Percentiles rank a stretch among this genome's conserved stretches.
phyloP scores from a whole-genome alignment of 2,888 invertebrate genomes.

The Piscicola geometra region DNA sequence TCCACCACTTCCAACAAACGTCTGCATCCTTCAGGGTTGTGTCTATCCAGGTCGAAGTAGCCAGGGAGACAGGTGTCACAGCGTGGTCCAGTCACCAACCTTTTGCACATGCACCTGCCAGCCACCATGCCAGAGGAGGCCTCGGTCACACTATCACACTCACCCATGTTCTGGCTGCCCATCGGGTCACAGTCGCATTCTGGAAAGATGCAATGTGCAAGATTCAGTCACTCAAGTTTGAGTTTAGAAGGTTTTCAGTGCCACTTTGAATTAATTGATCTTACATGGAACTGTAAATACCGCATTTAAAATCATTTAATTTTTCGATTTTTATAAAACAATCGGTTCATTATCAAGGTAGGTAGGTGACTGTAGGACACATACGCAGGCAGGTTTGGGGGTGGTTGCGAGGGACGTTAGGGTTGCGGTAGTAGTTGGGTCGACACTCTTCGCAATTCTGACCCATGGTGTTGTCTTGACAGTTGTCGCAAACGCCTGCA shows the following conservation, averaged over 20 bases:
- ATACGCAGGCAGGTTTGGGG: constrained; percentile 70
- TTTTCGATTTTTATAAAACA: too few species aligned
- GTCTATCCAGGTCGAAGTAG: constrained; percentile 69
- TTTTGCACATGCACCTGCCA: constrained; percentile 75
- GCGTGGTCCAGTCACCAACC: constrained; percentile 80
- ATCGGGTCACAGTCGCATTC: constrained; percentile 52
- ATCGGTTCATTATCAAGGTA: too few species aligned
- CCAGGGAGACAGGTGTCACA: constrained; percentile 94
- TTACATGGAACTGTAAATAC: too few species aligned
- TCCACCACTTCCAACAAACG: constrained; percentile 34
- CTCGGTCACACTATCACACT: constrained; percentile 88
- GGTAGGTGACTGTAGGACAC: too few species aligned
- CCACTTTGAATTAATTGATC: too few species aligned
- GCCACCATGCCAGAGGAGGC: constrained; percentile 58
- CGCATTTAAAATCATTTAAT: too few species aligned
- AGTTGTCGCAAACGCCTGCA: constrained; percentile 79
- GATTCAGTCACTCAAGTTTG: too few species aligned
- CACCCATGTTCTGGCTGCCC: constrained; percentile 67
- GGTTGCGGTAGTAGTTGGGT: constrained; percentile 85
- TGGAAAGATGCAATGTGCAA: too few species aligned
- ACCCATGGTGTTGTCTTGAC: constrained; percentile 83
- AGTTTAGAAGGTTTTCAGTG: too few species aligned
- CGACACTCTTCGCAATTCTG: constrained; percentile 93
- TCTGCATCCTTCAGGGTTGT: constrained; percentile 75
- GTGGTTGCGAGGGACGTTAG: constrained; percentile 74